Base-by-base conservation (phyloP, 2,888 invertebrate genomes). In the Eurytoma adleriae region DNA sequence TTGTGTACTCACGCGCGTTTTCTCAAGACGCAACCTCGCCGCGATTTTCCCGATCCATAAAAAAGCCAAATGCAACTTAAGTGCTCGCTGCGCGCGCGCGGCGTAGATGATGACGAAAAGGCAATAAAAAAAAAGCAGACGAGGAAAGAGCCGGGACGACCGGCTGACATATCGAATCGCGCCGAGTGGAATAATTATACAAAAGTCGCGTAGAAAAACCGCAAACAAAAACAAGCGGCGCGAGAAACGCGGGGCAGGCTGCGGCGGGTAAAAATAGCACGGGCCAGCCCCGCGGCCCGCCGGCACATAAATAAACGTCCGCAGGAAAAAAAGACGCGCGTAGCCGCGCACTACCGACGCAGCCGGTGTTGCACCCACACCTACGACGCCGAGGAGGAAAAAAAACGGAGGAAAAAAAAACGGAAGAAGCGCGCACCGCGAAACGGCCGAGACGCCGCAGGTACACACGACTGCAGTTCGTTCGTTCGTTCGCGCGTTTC, bases 201-300 rank as follows among this genome's bases (percentile, higher is more conserved):
- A 20, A 73, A 73, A 73, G 64, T 62, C 52, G 61, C 64, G 52
- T 50, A 27, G 61, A 52, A 72, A 72, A 72, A 72, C 71, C 73
- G 64, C 56, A 64, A 76, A 76, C n/a, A 20, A 48, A 62, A 16
- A 7, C 14, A 67, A 59, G 64, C 40, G 24, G 18, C 48, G 40
- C 40, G 40, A 40, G 40, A 30, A 13, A 18, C 56, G n/a, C 66
- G 30, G 14, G 20, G 24, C 40, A 48, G 40, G 40, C 40, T 48
- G 24, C 59, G 14, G 13, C 14, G 61, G 2, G 62, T 67, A 30
- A 73, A 68, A 75, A 75, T 68, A 75, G 67, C 67, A 48, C 67
- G 30, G 30, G 10, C 30, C 18, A 40, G 48, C 40, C n/a, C 10
- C 10, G 40, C 66, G 48, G 18, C n/a, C 10, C 10, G 40, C 66